Base-by-base conservation (phyloP, 1,140 invertebrate species). In the Brachystomella parvula region DNA sequence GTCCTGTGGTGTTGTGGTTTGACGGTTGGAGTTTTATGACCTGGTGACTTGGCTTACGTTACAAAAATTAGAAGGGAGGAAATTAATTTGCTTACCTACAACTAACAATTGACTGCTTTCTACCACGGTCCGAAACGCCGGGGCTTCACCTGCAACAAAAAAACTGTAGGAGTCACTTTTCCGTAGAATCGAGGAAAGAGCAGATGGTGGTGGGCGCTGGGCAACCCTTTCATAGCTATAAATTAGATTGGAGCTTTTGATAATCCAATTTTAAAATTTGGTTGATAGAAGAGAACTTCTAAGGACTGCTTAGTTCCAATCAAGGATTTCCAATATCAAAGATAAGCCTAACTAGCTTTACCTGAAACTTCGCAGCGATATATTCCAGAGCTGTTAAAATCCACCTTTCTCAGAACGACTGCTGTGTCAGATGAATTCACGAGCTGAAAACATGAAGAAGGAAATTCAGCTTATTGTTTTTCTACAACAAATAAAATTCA, bases 41-140 rank as follows among this genome's bases (percentile, higher is more conserved):
- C n/a, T n/a, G n/a, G n/a, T n/a, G n/a, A n/a, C n/a, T n/a, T n/a
- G n/a, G n/a, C n/a, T n/a, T n/a, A n/a, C n/a, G n/a, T n/a, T n/a
- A n/a, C n/a, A n/a, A n/a, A n/a, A n/a, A n/a, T n/a, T n/a, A n/a
- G n/a, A n/a, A n/a, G n/a, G 21, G 44, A 21, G 15, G 44, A 56
- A 56, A 24, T n/a, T 24, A 6, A 19, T 26, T 28, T 3, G 19
- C 87, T 86, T 81, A 91, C 89, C 85, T 31, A 90, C 85, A 76
- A 91, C 88, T 68, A 82, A 78, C 81, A 91, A 87, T 74, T 86
- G 82, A 73, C 86, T 84, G 72, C 87, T 85, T 70, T 88, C 85
- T 47, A 84, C 85, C 62, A 89, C 87, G 30, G 88, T 90, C 76
- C 85, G 83, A 76, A 91, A 91, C 61, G 81, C 85, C 17, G 89